A percentile compares a stretch with the other conserved stretches of the same genome.
phyloP scores from a whole-genome alignment of 1,140 invertebrate genomes.

The Brachystomella parvula region DNA sequence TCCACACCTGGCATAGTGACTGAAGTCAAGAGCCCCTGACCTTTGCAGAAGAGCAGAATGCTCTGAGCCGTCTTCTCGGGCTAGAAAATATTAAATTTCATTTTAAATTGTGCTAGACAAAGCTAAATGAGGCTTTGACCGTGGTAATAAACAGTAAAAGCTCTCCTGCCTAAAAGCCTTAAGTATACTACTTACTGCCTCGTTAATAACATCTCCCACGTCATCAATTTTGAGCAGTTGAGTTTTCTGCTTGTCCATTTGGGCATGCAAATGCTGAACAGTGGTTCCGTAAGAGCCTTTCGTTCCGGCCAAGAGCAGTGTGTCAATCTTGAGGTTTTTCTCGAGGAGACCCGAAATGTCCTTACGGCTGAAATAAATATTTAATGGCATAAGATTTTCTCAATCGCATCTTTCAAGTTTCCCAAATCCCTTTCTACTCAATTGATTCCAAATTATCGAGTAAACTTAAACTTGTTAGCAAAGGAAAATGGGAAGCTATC shows the following conservation, averaged over 20 bases:
- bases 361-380: constrained; percentile 55
- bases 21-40: constrained; percentile 65
- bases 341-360: constrained; percentile 53
- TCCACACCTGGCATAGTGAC: constrained; percentile 62
- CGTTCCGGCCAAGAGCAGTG: constrained; percentile 70
- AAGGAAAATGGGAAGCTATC: background rate
- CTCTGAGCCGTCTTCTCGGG: constrained; percentile 72
- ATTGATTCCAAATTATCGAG: no score
- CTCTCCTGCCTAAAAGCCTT: background rate
- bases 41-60: constrained; percentile 71
- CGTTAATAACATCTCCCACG: constrained; percentile 67
- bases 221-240: constrained; percentile 73
- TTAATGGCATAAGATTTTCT: no score
- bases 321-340: constrained; percentile 61
- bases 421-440: no score
- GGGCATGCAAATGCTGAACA: constrained; percentile 60
- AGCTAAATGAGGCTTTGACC: background rate
- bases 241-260: constrained; percentile 69
- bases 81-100: constrained; percentile 45
- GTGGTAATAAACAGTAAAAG: constrained; percentile 31
- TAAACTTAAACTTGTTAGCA: constrained; percentile 4
- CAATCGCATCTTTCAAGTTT: no score
- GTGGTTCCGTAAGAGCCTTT: constrained; percentile 68
- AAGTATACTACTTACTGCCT: constrained; percentile 54
- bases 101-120: background rate